Percentiles rank a stretch among this genome's conserved stretches.
Evolutionary conservation across 2,888 invertebrate genomes (phyloP).

Genomic region (Luperina testacea): DNA sequence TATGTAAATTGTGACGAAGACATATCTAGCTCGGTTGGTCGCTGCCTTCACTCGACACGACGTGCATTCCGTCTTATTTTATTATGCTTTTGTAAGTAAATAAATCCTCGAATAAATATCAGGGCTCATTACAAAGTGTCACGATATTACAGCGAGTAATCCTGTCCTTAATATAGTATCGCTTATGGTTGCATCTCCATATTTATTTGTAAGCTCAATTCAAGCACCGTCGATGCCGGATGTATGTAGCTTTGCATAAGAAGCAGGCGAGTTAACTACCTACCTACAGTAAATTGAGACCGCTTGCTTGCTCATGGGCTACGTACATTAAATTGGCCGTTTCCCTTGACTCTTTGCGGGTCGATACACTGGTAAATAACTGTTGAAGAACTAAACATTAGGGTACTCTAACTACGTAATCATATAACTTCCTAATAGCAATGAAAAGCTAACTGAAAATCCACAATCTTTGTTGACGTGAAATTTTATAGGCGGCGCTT

Average conservation of each 20-base stretch:
- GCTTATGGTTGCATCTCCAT: constrained; percentile 39
- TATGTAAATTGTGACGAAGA: constrained; percentile 91
- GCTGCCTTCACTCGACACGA: constrained; percentile 86
- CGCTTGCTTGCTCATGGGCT: constrained; percentile 56
- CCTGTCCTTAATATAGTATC: constrained; percentile 46
- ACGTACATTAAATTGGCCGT: constrained; percentile 58
- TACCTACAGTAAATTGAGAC: constrained; percentile 53
- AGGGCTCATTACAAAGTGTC: constrained; percentile 72
- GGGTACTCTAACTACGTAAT: neutral
- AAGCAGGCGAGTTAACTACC: constrained; percentile 36
- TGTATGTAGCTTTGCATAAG: constrained; percentile 59
- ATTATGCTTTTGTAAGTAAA: constrained; percentile 76
- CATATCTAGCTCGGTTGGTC: constrained; percentile 86
- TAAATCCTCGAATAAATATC: constrained; percentile 78
- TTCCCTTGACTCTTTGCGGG: constrained; percentile 41
- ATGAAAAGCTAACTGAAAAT: neutral
- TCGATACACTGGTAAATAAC: constrained; percentile 40
- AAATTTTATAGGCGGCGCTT: neutral
- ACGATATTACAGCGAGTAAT: constrained; percentile 58
- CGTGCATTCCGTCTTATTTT: constrained; percentile 84
- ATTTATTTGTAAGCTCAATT: constrained; percentile 52
- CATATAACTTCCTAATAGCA: neutral
- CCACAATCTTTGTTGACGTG: neutral
- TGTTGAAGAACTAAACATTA: constrained; percentile 12
- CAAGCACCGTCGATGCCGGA: constrained; percentile 50